Base-by-base conservation (phyloP, 2,888 invertebrate species). In the Callinectes sapidus region DNA sequence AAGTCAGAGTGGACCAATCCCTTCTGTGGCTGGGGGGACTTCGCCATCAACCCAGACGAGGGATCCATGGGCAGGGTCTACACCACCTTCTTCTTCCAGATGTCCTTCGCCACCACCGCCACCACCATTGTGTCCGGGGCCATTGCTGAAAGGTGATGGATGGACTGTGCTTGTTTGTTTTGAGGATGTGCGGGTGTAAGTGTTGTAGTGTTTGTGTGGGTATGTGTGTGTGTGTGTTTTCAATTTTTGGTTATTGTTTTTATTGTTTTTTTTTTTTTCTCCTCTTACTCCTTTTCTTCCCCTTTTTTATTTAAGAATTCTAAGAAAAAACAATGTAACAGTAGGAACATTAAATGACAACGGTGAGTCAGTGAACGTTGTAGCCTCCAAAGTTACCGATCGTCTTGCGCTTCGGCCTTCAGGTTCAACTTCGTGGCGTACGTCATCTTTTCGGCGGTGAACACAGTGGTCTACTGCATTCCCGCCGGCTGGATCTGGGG, bases 401-500 rank as follows among this genome's bases (percentile, higher is more conserved):
- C 23, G 1, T 39, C 86, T 23, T 6, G 23, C 8, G 6, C 42
- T 54, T 48, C 35, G 0, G 10, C 71, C 18, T 95, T 0, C 96
- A 98, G 98, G 94, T 98, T 98, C 95, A 97, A 98, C 96, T 98
- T 99, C 96, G 97, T 97, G 95, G 98, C 98, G 0, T 99, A 99
- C 95, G 98, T 98, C 95, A 94, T 98, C 32, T 98, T 98, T 96
- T 98, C 98, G 0, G 97, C 98, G 91, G 95, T 98, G 35, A 99
- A 99, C 95, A 98, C 98, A 0, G 96, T 97, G 2, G 98, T 98
- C 14, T 99, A 98, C 96, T 98, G 98, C 95, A 97, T 99, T 94
- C 98, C 99, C 0, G 98, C 98, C 0, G 98, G 98, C 1, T 98
- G 98, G 98, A 97, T 98, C 66, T 98, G 98, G 98, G 98, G 98